Conservation (phyloP, 2,797 vertebrate genomes). For the Jordanella pulchra region DNA sequence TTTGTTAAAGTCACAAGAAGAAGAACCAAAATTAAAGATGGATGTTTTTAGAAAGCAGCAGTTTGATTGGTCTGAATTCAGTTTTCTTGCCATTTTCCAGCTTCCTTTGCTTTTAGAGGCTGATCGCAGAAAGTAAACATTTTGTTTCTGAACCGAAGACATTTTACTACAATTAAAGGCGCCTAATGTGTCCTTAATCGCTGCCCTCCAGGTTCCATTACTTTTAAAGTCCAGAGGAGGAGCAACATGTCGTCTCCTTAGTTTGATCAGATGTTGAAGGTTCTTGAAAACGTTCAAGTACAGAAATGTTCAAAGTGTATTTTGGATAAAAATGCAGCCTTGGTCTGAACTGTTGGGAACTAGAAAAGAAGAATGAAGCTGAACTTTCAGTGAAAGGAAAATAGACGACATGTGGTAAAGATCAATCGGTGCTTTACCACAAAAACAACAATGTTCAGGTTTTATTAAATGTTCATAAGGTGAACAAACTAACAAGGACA, state of each 20-base stretch:
- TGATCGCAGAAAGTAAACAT: neutral
- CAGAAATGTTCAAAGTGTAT: neutral
- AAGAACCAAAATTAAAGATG: too few relatives aligned
- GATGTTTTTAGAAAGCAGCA: neutral
- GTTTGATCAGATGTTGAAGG: neutral
- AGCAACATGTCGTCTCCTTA: too few relatives aligned
- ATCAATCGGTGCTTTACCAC: neutral
- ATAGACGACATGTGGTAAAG: neutral
- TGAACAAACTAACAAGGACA: neutral
- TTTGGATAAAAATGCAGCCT: neutral
- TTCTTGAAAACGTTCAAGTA: neutral
- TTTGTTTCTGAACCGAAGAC: neutral
- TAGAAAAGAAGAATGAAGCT: neutral
- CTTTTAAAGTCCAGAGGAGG: too few relatives aligned
- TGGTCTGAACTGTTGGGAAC: neutral
- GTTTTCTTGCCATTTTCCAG: too few relatives aligned
- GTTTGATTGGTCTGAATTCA: too few relatives aligned
- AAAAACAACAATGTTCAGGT: neutral
- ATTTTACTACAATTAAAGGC: too few relatives aligned
- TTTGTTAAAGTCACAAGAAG: too few relatives aligned
- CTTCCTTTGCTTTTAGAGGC: too few relatives aligned
- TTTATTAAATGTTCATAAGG: neutral
- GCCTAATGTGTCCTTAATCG: too few relatives aligned
- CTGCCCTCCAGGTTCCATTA: too few relatives aligned
- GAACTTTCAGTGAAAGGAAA: neutral